Conservation (phyloP, 2,888 invertebrate species). For the Pachydiplax longipennis region DNA sequence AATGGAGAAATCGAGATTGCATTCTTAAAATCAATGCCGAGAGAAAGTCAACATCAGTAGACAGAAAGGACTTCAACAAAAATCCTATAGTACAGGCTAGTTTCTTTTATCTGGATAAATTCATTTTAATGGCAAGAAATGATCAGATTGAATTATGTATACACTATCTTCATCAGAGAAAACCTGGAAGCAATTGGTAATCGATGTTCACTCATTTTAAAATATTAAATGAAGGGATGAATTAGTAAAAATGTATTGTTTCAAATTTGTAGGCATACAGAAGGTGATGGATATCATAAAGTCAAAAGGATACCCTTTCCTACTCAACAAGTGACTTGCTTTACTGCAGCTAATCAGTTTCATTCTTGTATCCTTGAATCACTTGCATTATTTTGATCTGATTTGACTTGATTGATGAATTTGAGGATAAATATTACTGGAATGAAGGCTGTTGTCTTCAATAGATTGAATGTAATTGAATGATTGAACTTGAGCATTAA, state of each 20-base stretch:
- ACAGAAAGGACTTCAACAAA: not conserved
- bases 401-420: not conserved
- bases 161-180: conserved; percentile 44
- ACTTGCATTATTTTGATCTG: not conserved
- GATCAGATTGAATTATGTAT: conserved; percentile 46
- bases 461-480: too few species aligned
- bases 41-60: not conserved
- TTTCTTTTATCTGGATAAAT: conserved; percentile 50
- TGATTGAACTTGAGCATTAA: too few species aligned
- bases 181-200: not conserved
- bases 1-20: conserved; percentile 48
- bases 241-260: not conserved
- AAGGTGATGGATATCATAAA: not conserved
- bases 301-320: conserved; percentile 46
- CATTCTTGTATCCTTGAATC: conserved; percentile 50
- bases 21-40: conserved; percentile 47
- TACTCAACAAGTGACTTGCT: conserved; percentile 49
- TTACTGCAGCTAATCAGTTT: conserved; percentile 49
- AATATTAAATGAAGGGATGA: not conserved
- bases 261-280: not conserved
- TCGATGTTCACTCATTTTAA: not conserved
- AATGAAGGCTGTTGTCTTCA: too few species aligned
- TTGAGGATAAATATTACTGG: too few species aligned
- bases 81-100: conserved; percentile 26
- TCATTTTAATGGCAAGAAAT: conserved; percentile 46